Evolutionary conservation across 2,797 vertebrate genomes (phyloP).

Genomic region (Enteromius viviparus): DNA sequence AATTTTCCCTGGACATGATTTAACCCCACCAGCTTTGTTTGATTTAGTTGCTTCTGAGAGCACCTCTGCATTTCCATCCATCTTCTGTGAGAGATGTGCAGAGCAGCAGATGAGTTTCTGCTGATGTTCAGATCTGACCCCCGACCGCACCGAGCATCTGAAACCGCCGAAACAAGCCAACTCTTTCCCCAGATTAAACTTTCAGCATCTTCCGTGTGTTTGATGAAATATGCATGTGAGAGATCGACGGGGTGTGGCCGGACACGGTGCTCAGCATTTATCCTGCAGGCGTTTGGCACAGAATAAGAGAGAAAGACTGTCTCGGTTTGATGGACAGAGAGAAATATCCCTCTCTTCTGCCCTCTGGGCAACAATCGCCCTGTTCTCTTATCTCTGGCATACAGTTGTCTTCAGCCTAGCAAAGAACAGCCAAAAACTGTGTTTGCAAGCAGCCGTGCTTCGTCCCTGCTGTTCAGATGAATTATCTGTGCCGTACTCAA

Average conservation of each 20-base stretch:
- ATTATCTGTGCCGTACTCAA: background rate
- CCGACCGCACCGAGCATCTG: background rate
- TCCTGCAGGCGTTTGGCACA: slow-evolving; percentile 25
- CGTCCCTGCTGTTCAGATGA: slow-evolving; percentile 25
- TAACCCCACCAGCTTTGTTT: background rate
- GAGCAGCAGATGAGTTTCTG: background rate
- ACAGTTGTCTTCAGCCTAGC: slow-evolving; percentile 29
- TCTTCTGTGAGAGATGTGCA: background rate
- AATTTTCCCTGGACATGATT: background rate
- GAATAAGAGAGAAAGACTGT: slow-evolving; percentile 3
- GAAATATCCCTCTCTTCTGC: slow-evolving; percentile 20
- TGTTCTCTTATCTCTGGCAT: slow-evolving; percentile 48
- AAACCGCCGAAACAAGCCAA: background rate
- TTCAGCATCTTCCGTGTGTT: background rate
- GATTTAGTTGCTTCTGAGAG: background rate
- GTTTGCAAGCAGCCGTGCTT: slow-evolving; percentile 5
- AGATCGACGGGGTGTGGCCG: slow-evolving; percentile 33
- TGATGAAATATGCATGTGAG: slow-evolving; percentile 48
- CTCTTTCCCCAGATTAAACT: background rate
- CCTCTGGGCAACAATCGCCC: slow-evolving; percentile 25
- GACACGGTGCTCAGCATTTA: background rate
- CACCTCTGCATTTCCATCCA: background rate
- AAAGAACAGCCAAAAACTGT: background rate
- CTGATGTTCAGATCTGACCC: slow-evolving; percentile 39
- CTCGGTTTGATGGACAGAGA: slow-evolving; percentile 27